Base-by-base conservation (phyloP, 2,113 vertebrate genomes). In the Silurus meridionalis region DNA sequence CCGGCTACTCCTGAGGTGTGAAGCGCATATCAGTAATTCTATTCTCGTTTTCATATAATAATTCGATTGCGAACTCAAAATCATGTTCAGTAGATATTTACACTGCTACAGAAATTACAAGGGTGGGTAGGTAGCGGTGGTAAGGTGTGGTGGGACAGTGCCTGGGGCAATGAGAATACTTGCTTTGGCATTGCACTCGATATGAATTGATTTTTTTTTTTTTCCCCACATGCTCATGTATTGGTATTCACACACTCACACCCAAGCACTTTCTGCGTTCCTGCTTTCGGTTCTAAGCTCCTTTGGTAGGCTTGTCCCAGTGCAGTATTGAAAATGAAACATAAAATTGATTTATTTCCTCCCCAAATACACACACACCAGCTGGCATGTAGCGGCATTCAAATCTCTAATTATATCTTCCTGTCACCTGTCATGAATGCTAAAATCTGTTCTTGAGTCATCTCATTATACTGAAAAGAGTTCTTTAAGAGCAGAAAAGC, bases 261-360 rank as follows among this genome's bases (percentile, higher is more conserved):
- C 55, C 37, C 48, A n/a, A 75, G 48, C 72, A 52, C 72, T 55
- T n/a, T n/a, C 48, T 80, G 53, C 60, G 61, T 67, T 50, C 64
- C 25, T 81, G 60, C 2, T 85, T 21, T 79, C 19, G 50, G 50
- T 71, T 72, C 57, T 61, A 72, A 83, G 64, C 87, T 91, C 83
- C 74, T 84, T 79, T 86, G 82, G 37, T 64, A 53, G 69, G 82
- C 75, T 89, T 85, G 85, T 90, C 89, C 82, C 89, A 48, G 83
- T 89, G 88, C 60, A 57, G 25, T 71, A 58, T 85, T 83, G 28
- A 75, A 82, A 78, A 75, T 55, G 58, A 84, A 85, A 66, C 79
- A 66, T 85, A 85, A 87, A 69, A 81, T 28, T 79, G 72, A 87
- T 89, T 83, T 64, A 83, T 87, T 75, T 53, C 23, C 23, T 21